Base-by-base conservation (phyloP, 2,888 invertebrate species). In the Alsophila aescularia region DNA sequence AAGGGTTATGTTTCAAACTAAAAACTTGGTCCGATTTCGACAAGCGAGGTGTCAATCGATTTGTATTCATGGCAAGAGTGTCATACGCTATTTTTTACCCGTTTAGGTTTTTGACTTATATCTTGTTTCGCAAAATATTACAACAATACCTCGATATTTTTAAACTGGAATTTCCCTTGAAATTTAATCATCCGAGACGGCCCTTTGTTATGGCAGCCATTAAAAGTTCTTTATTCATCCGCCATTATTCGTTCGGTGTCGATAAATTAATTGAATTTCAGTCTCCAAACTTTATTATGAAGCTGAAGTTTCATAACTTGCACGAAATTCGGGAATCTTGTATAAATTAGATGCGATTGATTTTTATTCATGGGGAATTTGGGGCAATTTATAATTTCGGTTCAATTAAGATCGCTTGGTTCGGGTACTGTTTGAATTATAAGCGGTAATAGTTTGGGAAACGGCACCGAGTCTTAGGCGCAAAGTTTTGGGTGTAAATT, bases 251-350 rank as follows among this genome's bases (percentile, higher is more conserved):
- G 72, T 70, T 69, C 71, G 63, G 70, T 75, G 70, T 73, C 77
- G 77, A 82, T 79, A 77, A 79, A 84, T 83, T 83, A 81, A 85
- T 84, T 77, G 75, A 84, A 83, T 79, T 81, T 70, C 73, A 68
- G 58, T 63, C 66, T 63, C 53, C 40, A 39, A 77, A 81, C 70
- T 82, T 82, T 72, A 72, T 75, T 76, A 79, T 75, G 67, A 72
- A 67, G 73, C 69, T 62, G 45, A 69, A 75, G 69, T 77, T 76
- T 69, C 54, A 51, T 51, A 63, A 63, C 58, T 64, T 60, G 57
- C 61, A 62, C 61, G 54, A 52, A 67, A 75, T 67, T 70, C 68
- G 63, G 55, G 53, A 72, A 71, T 70, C 67, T 73, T 69, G 59
- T 62, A 52, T 57, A 56, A 72, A 69, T 70, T 70, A 67, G 69